These are phyloP conservation scores for Arbacia lixula DNA, from an alignment of 53 echinoderm and acorn worm genomes.

Conservation along the genomic window DNA sequence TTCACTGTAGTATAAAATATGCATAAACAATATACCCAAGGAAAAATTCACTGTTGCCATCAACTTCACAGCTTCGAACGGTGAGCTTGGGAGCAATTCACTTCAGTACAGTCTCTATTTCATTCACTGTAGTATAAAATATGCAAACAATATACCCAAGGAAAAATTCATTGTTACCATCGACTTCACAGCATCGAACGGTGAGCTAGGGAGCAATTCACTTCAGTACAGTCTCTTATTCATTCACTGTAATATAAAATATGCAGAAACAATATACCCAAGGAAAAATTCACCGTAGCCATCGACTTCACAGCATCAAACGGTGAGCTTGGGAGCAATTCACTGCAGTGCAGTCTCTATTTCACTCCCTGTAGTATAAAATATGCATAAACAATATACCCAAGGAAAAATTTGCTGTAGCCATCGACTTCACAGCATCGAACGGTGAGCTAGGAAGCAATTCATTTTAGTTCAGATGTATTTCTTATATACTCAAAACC, in stretches of 20 bases:
- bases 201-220: no score
- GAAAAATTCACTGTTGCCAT: constrained; percentile 85
- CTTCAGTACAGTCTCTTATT: no score
- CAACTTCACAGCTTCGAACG: constrained; percentile 90
- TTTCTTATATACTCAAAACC: no score
- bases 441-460: background rate
- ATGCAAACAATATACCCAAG: background rate
- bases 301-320: constrained; percentile 97
- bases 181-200: background rate
- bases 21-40: no score
- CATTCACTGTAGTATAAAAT: background rate
- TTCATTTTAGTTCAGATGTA: no score
- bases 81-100: constrained; percentile 43
- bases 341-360: background rate
- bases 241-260: no score
- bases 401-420: background rate
- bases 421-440: background rate
- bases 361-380: background rate
- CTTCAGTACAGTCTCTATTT: no score
- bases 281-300: constrained; percentile 76
- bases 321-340: constrained; percentile 55
- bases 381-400: background rate
- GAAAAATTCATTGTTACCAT: background rate
- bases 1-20: no score
- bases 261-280: no score